Conservation (phyloP, 2,888 invertebrate genomes). For the Brachyptera putata region DNA sequence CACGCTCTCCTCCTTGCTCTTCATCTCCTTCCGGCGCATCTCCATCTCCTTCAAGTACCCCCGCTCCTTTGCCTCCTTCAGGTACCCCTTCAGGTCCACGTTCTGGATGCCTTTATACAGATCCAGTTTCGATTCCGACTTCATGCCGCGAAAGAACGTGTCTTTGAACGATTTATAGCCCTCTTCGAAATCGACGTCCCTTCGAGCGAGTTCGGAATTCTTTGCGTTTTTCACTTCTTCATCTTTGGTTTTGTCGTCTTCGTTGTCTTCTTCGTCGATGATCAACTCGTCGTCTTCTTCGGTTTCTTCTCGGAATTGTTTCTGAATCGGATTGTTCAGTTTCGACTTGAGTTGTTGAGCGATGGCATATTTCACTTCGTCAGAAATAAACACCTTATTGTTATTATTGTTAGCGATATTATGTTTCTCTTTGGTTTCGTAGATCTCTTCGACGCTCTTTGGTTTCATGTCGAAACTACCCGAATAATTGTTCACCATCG, state of each 20-base stretch:
- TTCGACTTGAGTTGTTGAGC: conserved; percentile 66
- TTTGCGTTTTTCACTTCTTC: conserved; percentile 45
- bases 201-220: conserved; percentile 34
- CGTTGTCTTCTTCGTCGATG: conserved; percentile 60
- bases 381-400: conserved; percentile 48
- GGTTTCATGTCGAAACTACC: conserved; percentile 1
- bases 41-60: not conserved
- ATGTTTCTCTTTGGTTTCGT: conserved; percentile 31
- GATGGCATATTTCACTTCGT: conserved; percentile 71
- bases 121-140: conserved; percentile 44
- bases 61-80: conserved; percentile 21
- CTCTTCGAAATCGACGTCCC: conserved; percentile 42
- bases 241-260: conserved; percentile 47
- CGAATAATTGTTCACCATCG: not conserved
- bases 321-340: conserved; percentile 34
- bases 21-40: conserved; percentile 42
- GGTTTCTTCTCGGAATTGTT: conserved; percentile 13
- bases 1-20: conserved; percentile 39
- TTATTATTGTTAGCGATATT: conserved; percentile 26
- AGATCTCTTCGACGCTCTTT: conserved; percentile 24
- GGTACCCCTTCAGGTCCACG: conserved; percentile 15
- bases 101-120: not conserved
- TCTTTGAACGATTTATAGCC: conserved; percentile 44
- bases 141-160: conserved; percentile 41
- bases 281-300: conserved; percentile 46